Conservation (phyloP, 2,888 invertebrate genomes). For the Linyphia triangularis region DNA sequence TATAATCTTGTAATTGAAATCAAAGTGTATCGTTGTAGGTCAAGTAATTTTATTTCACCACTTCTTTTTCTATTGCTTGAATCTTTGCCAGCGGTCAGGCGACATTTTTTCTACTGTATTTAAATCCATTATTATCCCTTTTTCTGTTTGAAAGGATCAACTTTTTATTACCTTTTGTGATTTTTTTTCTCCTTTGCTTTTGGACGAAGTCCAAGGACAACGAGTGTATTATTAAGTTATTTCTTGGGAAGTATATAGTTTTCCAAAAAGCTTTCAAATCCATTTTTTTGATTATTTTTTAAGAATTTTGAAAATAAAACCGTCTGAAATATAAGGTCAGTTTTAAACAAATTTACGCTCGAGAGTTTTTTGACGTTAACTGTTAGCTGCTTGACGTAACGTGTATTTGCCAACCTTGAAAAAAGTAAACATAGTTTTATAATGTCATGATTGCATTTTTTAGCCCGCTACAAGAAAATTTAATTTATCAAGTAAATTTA, state of each 20-base stretch:
- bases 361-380: too few species aligned
- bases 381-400: too few species aligned
- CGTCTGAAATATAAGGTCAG: neutral
- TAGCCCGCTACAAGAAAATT: too few species aligned
- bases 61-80: neutral
- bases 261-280: neutral
- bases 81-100: conserved; percentile 12
- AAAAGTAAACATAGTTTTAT: too few species aligned
- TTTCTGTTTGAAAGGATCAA: neutral
- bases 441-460: too few species aligned
- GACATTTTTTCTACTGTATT: neutral
- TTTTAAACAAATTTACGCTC: too few species aligned
- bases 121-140: neutral
- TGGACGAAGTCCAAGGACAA: conserved; percentile 5
- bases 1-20: too few species aligned
- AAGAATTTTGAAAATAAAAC: neutral
- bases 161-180: conserved; percentile 8
- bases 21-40: neutral
- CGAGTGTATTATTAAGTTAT: conserved; percentile 26
- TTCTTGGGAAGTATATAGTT: neutral
- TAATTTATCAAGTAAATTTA: too few species aligned
- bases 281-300: neutral
- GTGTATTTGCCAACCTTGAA: too few species aligned
- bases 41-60: neutral
- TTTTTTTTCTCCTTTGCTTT: neutral